Evolutionary conservation across 2,888 invertebrate genomes (phyloP).

Genomic region (Branchipolynoe longqiensis): DNA sequence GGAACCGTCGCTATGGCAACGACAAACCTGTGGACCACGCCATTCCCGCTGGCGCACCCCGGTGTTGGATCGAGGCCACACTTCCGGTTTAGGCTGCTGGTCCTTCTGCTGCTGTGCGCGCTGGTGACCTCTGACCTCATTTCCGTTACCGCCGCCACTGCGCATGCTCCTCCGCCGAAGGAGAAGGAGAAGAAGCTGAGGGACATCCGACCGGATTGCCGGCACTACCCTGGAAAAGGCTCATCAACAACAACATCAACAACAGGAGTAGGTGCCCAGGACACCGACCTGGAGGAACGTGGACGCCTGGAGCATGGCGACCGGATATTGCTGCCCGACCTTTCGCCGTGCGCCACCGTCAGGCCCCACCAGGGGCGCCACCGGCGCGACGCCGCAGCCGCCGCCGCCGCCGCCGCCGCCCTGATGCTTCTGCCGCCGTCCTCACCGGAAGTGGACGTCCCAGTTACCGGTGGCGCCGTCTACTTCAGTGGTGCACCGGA

Average conservation of each 20-base stretch:
- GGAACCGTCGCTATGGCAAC: no score
- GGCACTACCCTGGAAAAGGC: no score
- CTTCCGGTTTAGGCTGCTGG: no score
- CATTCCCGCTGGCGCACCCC: no score
- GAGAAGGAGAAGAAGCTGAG: no score
- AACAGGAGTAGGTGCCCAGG: no score
- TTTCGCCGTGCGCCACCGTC: constrained; percentile 20
- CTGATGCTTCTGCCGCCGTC: not conserved
- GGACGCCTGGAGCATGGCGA: constrained; percentile 27
- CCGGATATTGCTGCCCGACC: constrained; percentile 13
- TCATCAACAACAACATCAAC: no score
- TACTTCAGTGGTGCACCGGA: constrained; percentile 36
- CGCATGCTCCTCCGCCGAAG: no score
- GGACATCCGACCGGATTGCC: constrained; percentile 9
- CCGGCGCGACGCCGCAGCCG: constrained; percentile 6
- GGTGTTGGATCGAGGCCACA: no score
- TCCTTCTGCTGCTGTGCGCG: not conserved
- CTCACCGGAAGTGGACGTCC: constrained; percentile 20
- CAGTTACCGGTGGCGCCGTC: not conserved
- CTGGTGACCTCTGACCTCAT: not conserved
- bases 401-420: constrained; percentile 14
- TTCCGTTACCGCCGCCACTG: no score
- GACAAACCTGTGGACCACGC: no score
- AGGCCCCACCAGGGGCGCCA: constrained; percentile 31
- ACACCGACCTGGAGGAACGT: constrained; percentile 3